These are phyloP conservation scores for Triplophysa yarkandensis DNA, from an alignment of 2,797 vertebrate genomes.

Conservation along the genomic window DNA sequence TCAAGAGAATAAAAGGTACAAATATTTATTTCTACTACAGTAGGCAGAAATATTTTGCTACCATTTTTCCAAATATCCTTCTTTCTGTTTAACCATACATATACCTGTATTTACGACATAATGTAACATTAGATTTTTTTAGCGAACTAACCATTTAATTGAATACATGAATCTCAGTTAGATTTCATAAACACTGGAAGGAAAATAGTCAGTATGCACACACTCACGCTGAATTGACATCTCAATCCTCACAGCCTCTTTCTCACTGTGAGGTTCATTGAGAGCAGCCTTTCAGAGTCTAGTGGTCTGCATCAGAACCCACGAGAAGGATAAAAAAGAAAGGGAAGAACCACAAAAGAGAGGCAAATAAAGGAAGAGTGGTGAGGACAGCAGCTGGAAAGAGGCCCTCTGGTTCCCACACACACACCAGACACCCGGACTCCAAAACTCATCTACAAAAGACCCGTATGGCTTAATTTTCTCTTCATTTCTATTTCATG, in stretches of 20 bases:
- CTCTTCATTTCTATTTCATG: not conserved
- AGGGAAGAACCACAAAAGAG: slow-evolving; percentile 44
- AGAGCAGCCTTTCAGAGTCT: slow-evolving; percentile 37
- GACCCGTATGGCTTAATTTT: not conserved
- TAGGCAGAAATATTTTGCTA: too few species aligned
- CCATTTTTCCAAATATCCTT: too few species aligned
- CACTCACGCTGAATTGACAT: slow-evolving; percentile 6
- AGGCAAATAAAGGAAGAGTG: slow-evolving; percentile 45
- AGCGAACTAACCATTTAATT: too few species aligned
- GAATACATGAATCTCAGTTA: not conserved
- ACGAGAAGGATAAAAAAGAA: slow-evolving; percentile 30
- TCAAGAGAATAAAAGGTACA: too few species aligned
- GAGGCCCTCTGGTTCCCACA: slow-evolving; percentile 43
- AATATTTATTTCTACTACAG: too few species aligned
- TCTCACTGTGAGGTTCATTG: slow-evolving; percentile 41
- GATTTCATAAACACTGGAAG: not conserved
- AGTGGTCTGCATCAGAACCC: slow-evolving; percentile 17
- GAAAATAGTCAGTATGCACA: not conserved
- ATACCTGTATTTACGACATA: too few species aligned
- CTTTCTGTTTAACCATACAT: too few species aligned
- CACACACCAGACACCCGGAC: slow-evolving; percentile 33
- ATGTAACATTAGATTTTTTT: too few species aligned
- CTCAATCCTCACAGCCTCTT: slow-evolving; percentile 21
- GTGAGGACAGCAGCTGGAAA: slow-evolving; percentile 51
- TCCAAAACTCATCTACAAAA: slow-evolving; percentile 1